Conservation (phyloP, 1,140 invertebrate species). For the Oryzaephilus surinamensis region DNA sequence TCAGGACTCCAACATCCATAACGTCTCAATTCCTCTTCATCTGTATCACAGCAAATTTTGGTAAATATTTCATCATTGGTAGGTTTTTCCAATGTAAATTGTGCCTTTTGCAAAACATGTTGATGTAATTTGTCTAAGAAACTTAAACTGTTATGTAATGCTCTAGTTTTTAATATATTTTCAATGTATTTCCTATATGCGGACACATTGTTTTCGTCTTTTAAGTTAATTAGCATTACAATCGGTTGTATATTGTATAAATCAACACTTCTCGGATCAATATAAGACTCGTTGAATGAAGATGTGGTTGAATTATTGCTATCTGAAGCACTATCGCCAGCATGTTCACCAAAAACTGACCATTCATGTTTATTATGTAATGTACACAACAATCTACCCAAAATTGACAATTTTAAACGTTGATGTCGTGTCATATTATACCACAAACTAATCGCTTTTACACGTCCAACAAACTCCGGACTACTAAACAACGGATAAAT, state of each 20-base stretch:
- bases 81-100: slow-evolving; percentile 53
- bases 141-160: slow-evolving; percentile 64
- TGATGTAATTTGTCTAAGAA: slow-evolving; percentile 63
- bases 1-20: slow-evolving; percentile 74
- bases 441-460: slow-evolving; percentile 79
- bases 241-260: slow-evolving; percentile 36
- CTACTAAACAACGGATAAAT: slow-evolving; percentile 63
- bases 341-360: slow-evolving; percentile 16
- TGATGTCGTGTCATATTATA: slow-evolving; percentile 80
- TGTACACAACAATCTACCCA: slow-evolving; percentile 62
- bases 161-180: slow-evolving; percentile 74
- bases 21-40: slow-evolving; percentile 43
- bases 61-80: slow-evolving; percentile 26
- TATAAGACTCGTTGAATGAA: slow-evolving; percentile 13
- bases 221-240: slow-evolving; percentile 35
- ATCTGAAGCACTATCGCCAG: slow-evolving; percentile 25
- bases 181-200: slow-evolving; percentile 68
- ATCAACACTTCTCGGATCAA: slow-evolving; percentile 21
- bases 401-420: slow-evolving; percentile 64
- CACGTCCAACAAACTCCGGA: slow-evolving; percentile 50
- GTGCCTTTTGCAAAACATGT: slow-evolving; percentile 54
- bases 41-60: slow-evolving; percentile 16
- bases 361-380: slow-evolving; percentile 32
- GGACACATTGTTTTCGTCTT: slow-evolving; percentile 31
- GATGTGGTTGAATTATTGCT: slow-evolving; percentile 33